Evolutionary conservation across 2,888 invertebrate genomes (phyloP), one percentile per base, ranked within the genome.

Genomic region (Punctoribates punctum): DNA sequence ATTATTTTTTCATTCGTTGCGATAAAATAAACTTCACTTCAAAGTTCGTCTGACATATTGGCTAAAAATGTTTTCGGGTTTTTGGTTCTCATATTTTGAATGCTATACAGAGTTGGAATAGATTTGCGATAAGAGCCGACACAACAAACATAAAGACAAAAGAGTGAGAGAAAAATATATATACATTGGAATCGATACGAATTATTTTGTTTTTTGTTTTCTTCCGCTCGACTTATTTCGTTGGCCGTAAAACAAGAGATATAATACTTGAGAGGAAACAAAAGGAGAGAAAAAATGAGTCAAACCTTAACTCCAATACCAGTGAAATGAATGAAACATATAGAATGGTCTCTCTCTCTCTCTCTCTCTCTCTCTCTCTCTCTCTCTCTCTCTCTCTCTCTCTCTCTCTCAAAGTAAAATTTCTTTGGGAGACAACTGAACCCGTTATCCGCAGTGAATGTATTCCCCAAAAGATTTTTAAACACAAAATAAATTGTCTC

Each of bases 391-490:
- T n/a, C n/a, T n/a, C n/a, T n/a, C n/a, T n/a, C n/a, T n/a, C n/a
- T 42, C 11, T 42, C 42, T 5, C 42, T 9, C n/a, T n/a, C n/a
- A n/a, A n/a, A n/a, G n/a, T n/a, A n/a, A n/a, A n/a, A n/a, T n/a
- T n/a, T n/a, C n/a, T 42, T 54, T 3, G n/a, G 5, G 4, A n/a
- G 5, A 54, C 8, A 54, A 8, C n/a, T 20, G 20, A 54, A 20
- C 20, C 20, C 6, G 6, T 23, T 54, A 54, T 20, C 13, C 11
- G 29, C 5, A 20, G 23, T 6, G 15, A 29, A n/a, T 29, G 13
- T 34, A 62, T 62, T 62, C 29, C 62, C 62, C 29, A 20, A 20
- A 62, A 62, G 62, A 62, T n/a, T 62, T 20, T 60, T 27, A 60
- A 23, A 60, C 9, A 60, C 8, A 62, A 15, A 60, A 23, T 29